phyloP scores from a whole-genome alignment of 2,888 invertebrate species.

The Orthonychiurus folsomi region DNA sequence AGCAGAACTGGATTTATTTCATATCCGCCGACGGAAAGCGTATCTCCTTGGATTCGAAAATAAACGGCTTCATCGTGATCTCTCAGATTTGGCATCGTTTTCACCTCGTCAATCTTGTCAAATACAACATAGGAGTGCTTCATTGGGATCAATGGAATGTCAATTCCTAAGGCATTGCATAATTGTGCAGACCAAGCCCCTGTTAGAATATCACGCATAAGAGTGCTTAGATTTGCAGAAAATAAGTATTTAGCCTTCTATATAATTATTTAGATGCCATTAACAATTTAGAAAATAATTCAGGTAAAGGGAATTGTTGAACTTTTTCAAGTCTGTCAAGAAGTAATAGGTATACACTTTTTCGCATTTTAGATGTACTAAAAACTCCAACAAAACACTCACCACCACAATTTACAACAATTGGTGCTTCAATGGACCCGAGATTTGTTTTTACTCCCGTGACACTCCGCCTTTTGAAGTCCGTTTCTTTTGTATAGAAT shows the following conservation, averaged over 20 bases:
- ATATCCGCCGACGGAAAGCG: slow-evolving; percentile 77
- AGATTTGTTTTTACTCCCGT: slow-evolving; percentile 12
- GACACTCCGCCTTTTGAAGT: slow-evolving; percentile 6
- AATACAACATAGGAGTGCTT: slow-evolving; percentile 82
- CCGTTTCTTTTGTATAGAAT: slow-evolving; percentile 37
- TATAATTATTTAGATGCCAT: too few relatives aligned
- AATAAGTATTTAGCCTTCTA: too few relatives aligned
- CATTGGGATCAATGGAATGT: slow-evolving; percentile 70
- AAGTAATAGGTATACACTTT: too few relatives aligned
- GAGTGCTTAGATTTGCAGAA: too few relatives aligned
- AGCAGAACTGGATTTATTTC: slow-evolving; percentile 74
- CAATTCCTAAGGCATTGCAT: slow-evolving; percentile 57
- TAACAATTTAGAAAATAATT: too few relatives aligned
- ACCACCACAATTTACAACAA: slow-evolving; percentile 17
- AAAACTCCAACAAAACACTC: not conserved
- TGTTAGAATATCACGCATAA: too few relatives aligned
- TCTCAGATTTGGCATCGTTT: slow-evolving; percentile 69
- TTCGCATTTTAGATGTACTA: too few relatives aligned
- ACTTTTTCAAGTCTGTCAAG: too few relatives aligned
- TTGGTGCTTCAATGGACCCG: slow-evolving; percentile 14
- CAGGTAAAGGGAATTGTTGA: too few relatives aligned
- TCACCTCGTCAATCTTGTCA: slow-evolving; percentile 64
- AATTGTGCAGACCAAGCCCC: slow-evolving; percentile 76
- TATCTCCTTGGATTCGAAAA: slow-evolving; percentile 72
- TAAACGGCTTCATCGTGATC: slow-evolving; percentile 79